Percentiles rank a stretch among this genome's conserved stretches.
These are phyloP conservation scores for Xyliphius kryptos DNA, from an alignment of 2,113 vertebrate species.

Conservation along the genomic window DNA sequence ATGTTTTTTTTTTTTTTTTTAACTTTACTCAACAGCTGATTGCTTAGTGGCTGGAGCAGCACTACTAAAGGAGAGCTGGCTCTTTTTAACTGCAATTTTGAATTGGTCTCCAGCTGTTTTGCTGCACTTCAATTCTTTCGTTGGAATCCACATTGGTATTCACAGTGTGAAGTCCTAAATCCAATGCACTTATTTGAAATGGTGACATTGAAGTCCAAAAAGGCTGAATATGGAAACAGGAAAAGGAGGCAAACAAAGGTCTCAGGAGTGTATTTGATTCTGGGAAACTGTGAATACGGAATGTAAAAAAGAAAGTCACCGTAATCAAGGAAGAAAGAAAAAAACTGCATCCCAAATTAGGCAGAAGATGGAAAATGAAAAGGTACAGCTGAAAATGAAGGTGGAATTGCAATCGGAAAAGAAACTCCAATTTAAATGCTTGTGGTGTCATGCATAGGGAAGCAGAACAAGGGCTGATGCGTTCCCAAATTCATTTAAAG, in stretches of 20 bases:
- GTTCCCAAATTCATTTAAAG: too few species aligned
- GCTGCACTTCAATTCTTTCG: conserved; percentile 11
- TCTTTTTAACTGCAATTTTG: conserved; percentile 15
- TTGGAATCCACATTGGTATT: conserved; percentile 34
- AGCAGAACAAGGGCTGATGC: too few species aligned
- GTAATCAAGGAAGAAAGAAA: not conserved
- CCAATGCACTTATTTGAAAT: conserved; percentile 34
- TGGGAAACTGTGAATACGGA: conserved; percentile 39
- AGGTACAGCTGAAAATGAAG: conserved; percentile 39
- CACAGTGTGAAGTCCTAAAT: conserved; percentile 29
- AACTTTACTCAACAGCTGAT: too few species aligned
- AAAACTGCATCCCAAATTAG: conserved; percentile 33
- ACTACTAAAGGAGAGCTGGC: conserved; percentile 4
- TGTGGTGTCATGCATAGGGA: too few species aligned
- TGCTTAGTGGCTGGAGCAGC: conserved; percentile 3
- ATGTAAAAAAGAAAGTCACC: conserved; percentile 16
- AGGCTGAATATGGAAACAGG: conserved; percentile 39
- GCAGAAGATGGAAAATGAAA: conserved; percentile 32
- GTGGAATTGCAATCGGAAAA: conserved; percentile 1
- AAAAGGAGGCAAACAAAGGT: conserved; percentile 18
- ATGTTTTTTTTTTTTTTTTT: too few species aligned
- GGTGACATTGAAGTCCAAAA: conserved; percentile 30
- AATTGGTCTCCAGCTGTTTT: conserved; percentile 41
- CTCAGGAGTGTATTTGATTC: conserved; percentile 32
- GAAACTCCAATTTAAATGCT: too few species aligned